Conservation (phyloP, 2,888 invertebrate genomes). For the Rhabditoides inermis region DNA sequence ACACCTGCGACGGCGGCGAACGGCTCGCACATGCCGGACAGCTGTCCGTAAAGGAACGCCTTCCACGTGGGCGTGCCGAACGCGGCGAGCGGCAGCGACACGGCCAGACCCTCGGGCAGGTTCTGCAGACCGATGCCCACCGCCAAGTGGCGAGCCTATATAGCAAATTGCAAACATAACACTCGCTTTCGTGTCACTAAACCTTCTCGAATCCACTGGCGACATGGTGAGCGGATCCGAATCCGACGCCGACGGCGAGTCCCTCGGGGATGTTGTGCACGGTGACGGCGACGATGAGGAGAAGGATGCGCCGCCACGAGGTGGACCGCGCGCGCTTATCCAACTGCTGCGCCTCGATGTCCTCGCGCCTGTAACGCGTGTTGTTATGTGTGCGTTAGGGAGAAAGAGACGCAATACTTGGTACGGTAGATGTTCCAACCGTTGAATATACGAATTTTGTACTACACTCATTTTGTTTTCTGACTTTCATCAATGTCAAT, state of each 20-base stretch:
- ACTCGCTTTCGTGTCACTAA: no score
- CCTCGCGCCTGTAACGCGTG: not conserved
- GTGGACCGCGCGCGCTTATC: no score
- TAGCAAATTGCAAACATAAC: no score
- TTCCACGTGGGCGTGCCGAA: no score
- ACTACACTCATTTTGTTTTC: no score
- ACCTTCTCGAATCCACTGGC: no score
- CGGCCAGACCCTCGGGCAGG: conserved; percentile 92
- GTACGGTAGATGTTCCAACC: no score
- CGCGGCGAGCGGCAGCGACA: conserved; percentile 85
- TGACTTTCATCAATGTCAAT: no score
- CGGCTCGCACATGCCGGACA: conserved; percentile 89
- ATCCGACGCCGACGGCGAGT: conserved; percentile 86
- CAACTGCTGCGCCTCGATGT: conserved; percentile 40
- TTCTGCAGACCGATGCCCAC: conserved; percentile 97
- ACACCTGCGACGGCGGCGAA: no score
- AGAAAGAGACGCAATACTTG: no score
- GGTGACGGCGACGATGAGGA: conserved; percentile 90
- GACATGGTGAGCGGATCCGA: conserved; percentile 82
- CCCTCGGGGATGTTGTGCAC: conserved; percentile 72
- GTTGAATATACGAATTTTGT: no score
- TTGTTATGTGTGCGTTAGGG: not conserved
- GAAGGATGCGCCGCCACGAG: conserved; percentile 80
- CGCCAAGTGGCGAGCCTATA: conserved; percentile 82
- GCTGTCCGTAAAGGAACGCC: conserved; percentile 76